Evolutionary conservation across 2,888 invertebrate genomes (phyloP), one percentile per base, ranked within the genome.

Genomic region (Autographa pulchrina): DNA sequence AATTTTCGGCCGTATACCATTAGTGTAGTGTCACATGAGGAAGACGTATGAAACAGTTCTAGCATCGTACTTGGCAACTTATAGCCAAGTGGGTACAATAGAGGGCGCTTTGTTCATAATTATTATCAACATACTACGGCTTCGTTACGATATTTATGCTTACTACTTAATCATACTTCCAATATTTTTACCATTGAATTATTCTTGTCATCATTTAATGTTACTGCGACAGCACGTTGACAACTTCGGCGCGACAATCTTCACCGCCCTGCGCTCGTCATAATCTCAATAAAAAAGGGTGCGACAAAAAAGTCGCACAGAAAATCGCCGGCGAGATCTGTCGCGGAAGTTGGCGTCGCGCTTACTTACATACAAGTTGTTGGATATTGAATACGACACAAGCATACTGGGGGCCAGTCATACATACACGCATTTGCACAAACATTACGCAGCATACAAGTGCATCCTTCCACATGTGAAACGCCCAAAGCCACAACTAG

Each of bases 81-180:
- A 54, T 38, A 48, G 68, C 72, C 77, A 71, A 80, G 74, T 70
- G 54, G 59, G 43, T 65, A 58, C 65, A 75, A 81, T 14, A 52
- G 78, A 72, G 83, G 76, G 81, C 84, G 81, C 72, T 71, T 83
- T 85, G 82, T 82, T 84, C 79, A 80, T 79, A 80, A 81, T 82
- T 79, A 83, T 77, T 85, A 84, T 79, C 79, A 88, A 89, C 88
- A 86, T 83, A 85, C 88, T 90, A 90, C 88, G 83, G 75, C 84
- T 80, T 89, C 84, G 87, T 90, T 90, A 91, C 89, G 88, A 88
- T 91, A 90, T 88, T 93, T 92, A 93, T 88, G 90, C 92, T 95
- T 94, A 95, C 92, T 93, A 94, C 90, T 91, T 92, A 56, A 93
- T 89, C 79, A 86, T 86, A 77, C 71, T 73, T 82, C 63, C 74